Evolutionary conservation across 2,888 invertebrate species (phyloP).

Genomic region (Laspeyria flexula): DNA sequence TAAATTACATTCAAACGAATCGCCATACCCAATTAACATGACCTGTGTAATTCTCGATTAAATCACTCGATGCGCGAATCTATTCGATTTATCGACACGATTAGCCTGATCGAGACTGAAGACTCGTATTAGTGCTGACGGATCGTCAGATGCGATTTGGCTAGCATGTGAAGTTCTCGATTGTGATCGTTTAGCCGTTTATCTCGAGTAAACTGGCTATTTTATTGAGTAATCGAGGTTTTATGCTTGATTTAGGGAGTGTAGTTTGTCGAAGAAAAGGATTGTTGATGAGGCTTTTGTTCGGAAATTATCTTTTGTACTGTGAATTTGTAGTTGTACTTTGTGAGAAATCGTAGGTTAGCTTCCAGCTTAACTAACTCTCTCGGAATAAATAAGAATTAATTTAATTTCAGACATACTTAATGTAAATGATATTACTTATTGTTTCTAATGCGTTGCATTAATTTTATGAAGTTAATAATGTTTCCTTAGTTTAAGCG

Average conservation of each 20-base stretch:
- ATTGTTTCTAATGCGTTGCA: no score
- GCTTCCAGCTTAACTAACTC: no score
- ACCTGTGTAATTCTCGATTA: slow-evolving; percentile 48
- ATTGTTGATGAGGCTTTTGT: slow-evolving; percentile 9
- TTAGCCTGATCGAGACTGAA: slow-evolving; percentile 72
- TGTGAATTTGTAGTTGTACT: no score
- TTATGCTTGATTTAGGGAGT: slow-evolving; percentile 24
- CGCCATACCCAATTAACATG: slow-evolving; percentile 41
- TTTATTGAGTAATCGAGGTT: slow-evolving; percentile 41
- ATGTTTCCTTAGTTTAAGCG: no score
- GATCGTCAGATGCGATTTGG: slow-evolving; percentile 54
- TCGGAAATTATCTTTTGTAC: neutral
- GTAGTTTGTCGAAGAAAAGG: slow-evolving; percentile 10
- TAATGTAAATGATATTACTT: no score
- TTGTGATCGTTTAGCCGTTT: slow-evolving; percentile 34
- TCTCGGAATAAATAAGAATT: no score
- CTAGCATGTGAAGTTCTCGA: slow-evolving; percentile 45
- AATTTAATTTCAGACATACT: no score
- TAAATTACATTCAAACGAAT: slow-evolving; percentile 42
- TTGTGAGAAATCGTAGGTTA: no score
- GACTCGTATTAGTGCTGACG: slow-evolving; percentile 70
- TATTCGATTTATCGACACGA: slow-evolving; percentile 68
- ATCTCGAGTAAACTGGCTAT: slow-evolving; percentile 34
- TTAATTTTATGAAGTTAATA: no score
- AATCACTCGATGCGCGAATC: slow-evolving; percentile 61